Base-by-base conservation (phyloP, 1,140 invertebrate genomes). In the Trialeurodes vaporariorum region DNA sequence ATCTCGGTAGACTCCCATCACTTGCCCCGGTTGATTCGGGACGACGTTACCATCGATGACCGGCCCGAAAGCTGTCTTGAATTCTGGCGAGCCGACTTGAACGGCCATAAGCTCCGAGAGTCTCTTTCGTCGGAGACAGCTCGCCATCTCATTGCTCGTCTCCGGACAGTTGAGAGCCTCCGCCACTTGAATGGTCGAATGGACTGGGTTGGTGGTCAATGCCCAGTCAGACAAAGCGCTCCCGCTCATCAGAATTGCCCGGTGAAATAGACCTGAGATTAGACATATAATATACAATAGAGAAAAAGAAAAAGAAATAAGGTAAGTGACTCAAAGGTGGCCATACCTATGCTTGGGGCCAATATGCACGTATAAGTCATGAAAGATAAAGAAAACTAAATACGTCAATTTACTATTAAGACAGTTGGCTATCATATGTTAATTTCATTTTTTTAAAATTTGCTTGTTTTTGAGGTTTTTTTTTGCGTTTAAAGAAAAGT, bases 221-320 rank as follows among this genome's bases (percentile, higher is more conserved):
- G 94, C 93, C 88, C 91, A 95, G 70, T 91, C 89, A 64, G 90
- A 89, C 60, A 98, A 78, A 0, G 94, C 94, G 1, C 94, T 93
- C 0, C 96, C 96, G 27, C 92, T 92, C 90, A 97, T 95, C 12
- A 98, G 80, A 68, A 98, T 93, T 0, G 92, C 93, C 62, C 94
- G 84, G 72, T 94, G 89, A 76, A 98, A 97, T 65, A 97, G 78
- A 72, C 85, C 92, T 93, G 79, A 2, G 79, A 80, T n/a, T n/a
- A n/a, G n/a, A n/a, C n/a, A n/a, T n/a, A n/a, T n/a, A n/a, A n/a
- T n/a, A n/a, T n/a, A n/a, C n/a, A n/a, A n/a, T n/a, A n/a, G n/a
- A n/a, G n/a, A n/a, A n/a, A n/a, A n/a, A n/a, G n/a, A n/a, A n/a
- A n/a, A n/a, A n/a, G n/a, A n/a, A n/a, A n/a, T n/a, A n/a, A n/a